phyloP scores from a whole-genome alignment of 2,113 vertebrate species.

The Aegithalos caudatus region DNA sequence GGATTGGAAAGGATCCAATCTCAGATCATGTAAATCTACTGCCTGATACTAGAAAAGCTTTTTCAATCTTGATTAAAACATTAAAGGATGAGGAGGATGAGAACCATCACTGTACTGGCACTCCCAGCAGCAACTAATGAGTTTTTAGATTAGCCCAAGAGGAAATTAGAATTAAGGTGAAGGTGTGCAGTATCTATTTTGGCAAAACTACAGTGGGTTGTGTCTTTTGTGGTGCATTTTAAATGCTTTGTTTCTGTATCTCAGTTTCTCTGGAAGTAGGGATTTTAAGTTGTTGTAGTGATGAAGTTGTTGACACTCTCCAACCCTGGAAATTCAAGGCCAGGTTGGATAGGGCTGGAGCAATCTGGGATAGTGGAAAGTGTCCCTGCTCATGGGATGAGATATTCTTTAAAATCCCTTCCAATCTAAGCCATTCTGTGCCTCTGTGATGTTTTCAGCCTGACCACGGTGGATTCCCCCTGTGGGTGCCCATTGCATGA shows the following conservation, averaged over 20 bases:
- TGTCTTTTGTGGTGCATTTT: not conserved
- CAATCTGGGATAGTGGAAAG: not conserved
- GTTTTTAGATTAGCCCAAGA: not conserved
- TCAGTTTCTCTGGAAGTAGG: not conserved
- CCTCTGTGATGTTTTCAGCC: not conserved
- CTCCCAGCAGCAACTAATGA: not conserved
- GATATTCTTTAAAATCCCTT: not conserved
- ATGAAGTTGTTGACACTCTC: not conserved
- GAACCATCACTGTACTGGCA: fast-evolving
- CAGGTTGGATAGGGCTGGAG: not conserved
- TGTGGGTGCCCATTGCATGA: not conserved
- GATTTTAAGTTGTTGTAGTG: not conserved
- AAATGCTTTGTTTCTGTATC: not conserved
- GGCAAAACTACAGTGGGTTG: not conserved
- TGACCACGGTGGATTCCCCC: not conserved
- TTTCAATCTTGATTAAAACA: not conserved
- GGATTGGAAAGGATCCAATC: not conserved
- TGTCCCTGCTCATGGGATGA: not conserved
- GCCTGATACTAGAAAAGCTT: not conserved
- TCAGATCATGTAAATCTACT: not conserved
- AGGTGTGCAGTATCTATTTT: not conserved
- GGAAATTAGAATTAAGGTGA: not conserved
- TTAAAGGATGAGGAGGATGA: not conserved
- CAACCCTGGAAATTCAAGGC: not conserved
- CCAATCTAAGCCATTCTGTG: not conserved